Evolutionary conservation across 2,113 vertebrate species (phyloP).

Genomic region (Hoplias malabaricus): DNA sequence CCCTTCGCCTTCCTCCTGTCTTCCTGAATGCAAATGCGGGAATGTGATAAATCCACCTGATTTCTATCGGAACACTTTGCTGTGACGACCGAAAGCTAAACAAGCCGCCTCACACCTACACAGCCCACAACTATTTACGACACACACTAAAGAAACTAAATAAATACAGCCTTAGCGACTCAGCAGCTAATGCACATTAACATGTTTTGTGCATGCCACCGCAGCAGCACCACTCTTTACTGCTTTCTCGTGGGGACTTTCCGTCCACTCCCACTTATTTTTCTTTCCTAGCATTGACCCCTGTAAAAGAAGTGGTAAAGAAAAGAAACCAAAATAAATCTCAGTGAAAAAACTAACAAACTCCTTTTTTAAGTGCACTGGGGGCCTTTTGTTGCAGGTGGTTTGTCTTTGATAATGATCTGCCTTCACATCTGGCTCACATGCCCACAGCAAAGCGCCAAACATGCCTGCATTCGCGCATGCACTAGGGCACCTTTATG

Average conservation of each 20-base stretch:
- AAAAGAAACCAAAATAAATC: slow-evolving; percentile 63
- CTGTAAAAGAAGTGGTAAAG: slow-evolving; percentile 62
- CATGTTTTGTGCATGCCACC: slow-evolving; percentile 54
- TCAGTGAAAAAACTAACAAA: slow-evolving; percentile 55
- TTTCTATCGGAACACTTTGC: slow-evolving; percentile 78
- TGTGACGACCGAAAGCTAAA: slow-evolving; percentile 76
- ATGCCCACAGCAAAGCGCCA: slow-evolving; percentile 7
- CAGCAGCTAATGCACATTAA: slow-evolving; percentile 52
- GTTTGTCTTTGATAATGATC: slow-evolving; percentile 51
- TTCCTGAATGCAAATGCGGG: slow-evolving; percentile 77
- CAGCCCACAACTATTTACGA: slow-evolving; percentile 72
- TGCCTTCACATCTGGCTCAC: slow-evolving; percentile 54
- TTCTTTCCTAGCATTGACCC: slow-evolving; percentile 72
- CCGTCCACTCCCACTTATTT: slow-evolving; percentile 71
- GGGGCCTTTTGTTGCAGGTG: slow-evolving; percentile 44
- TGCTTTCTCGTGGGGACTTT: slow-evolving; percentile 75
- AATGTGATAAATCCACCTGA: slow-evolving; percentile 78
- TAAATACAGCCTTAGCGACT: slow-evolving; percentile 47
- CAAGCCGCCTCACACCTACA: slow-evolving; percentile 73
- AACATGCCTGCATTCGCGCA: slow-evolving; percentile 34
- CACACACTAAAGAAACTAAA: slow-evolving; percentile 47
- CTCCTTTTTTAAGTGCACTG: slow-evolving; percentile 44
- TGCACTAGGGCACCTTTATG: neutral
- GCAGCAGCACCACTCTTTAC: slow-evolving; percentile 58
- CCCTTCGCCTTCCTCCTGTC: slow-evolving; percentile 49